phyloP scores from a whole-genome alignment of 1,140 invertebrate genomes.

The Drosophila varians region DNA sequence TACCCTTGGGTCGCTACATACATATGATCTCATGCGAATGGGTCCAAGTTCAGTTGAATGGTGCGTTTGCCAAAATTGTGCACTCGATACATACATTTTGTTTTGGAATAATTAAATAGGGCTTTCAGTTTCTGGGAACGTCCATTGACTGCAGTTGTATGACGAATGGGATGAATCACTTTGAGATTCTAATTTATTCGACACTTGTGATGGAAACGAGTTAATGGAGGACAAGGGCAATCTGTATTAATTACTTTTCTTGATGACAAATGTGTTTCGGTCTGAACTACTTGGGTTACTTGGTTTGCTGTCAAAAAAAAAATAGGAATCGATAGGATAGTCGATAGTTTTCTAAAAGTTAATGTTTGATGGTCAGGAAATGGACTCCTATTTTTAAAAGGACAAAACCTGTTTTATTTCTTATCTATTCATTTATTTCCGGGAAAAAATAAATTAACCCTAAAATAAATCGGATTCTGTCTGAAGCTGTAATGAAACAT shows the following conservation, averaged over 20 bases:
- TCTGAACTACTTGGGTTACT: neutral
- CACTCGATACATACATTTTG: neutral
- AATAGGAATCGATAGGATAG: no score
- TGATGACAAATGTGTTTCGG: neutral
- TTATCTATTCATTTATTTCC: neutral
- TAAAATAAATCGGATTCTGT: slow-evolving; percentile 21
- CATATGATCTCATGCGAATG: slow-evolving; percentile 85
- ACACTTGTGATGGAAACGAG: neutral
- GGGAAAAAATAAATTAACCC: slow-evolving; percentile 25
- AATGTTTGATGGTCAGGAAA: no score
- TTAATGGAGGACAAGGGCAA: neutral
- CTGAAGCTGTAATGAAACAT: slow-evolving; percentile 15
- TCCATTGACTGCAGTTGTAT: slow-evolving; percentile 13
- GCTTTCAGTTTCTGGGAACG: slow-evolving; percentile 34
- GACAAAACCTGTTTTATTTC: neutral
- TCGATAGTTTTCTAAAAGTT: no score
- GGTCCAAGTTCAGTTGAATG: slow-evolving; percentile 52
- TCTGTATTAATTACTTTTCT: neutral
- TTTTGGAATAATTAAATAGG: slow-evolving; percentile 1
- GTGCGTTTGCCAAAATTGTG: neutral
- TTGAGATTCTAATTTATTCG: neutral
- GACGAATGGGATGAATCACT: slow-evolving; percentile 12
- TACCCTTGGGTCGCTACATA: slow-evolving; percentile 83
- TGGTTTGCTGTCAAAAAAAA: no score
- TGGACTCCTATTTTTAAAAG: no score